Evolutionary conservation across 30 jellyfish, hydroid and myxozoan genomes (phyloP), one percentile per base, ranked within the genome.

Genomic region (Hydra vulgaris): DNA sequence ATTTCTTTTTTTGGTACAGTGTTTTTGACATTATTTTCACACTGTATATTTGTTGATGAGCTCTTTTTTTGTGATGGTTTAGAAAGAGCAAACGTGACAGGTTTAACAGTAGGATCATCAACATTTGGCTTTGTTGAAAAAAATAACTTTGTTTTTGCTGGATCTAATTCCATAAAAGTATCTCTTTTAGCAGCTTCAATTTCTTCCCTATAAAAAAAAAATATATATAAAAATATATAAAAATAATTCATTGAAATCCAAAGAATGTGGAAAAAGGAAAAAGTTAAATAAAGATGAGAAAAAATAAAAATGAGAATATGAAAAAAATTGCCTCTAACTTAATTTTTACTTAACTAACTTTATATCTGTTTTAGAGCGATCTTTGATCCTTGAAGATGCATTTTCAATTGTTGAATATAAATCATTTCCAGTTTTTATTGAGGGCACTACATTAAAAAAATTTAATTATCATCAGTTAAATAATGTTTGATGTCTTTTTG

Each of bases 131-230:
- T 4, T n/a, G 40, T 12, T 52, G 86, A 27, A 84, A 87, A 87
- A 74, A 70, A 81, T 19, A 87, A 27, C 8, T 87, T 79, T 21
- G 74, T 87, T 17, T 23, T 66, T 70, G 67, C 71, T 7, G 15
- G 15, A 0, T 23, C 70, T 0, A 17, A 0, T n/a, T 55, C 15
- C 27, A 25, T 12, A 73, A 21, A 21, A 23, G 88, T 27, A 74
- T 89, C 93, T 19, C 76, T 76, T 76, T 89, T 89, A n/a, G 95
- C 86, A 16, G 95, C 97, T 70, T 85, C 97, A 54, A 89, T 84
- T 70, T 85, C 94, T n/a, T 77, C 95, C 77, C 97, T 89, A 78
- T n/a, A 68, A 69, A 79, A 67, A 79, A 55, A 54, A 0, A 22
- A 0, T 12, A 23, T 15, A 40, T 12, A 3, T 40, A 5, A 23